Conservation (phyloP, 2,888 invertebrate genomes). For the Hesperia comma region DNA sequence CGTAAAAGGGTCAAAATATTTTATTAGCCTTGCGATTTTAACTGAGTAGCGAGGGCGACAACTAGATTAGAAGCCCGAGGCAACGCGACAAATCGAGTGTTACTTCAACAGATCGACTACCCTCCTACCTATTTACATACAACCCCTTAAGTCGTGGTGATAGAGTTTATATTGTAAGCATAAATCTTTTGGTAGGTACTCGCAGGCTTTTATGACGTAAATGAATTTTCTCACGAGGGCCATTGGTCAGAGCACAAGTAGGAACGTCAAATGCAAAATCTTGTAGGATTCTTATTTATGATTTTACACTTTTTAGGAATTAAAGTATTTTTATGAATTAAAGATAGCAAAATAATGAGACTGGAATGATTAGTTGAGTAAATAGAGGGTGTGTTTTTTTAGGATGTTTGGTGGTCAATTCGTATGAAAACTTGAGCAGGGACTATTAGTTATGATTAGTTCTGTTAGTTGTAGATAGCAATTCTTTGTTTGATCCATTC, state of each 20-base stretch:
- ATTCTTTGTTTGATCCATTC: too few species aligned
- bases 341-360: too few species aligned
- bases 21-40: slow-evolving; percentile 84
- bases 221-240: slow-evolving; percentile 40
- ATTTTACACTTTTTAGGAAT: too few species aligned
- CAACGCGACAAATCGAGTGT: slow-evolving; percentile 66
- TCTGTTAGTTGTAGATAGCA: too few species aligned
- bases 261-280: slow-evolving; percentile 48
- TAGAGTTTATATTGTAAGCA: slow-evolving; percentile 18
- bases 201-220: slow-evolving; percentile 33
- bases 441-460: too few species aligned
- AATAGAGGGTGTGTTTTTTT: too few species aligned
- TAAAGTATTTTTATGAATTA: too few species aligned
- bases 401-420: too few species aligned
- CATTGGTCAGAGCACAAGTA: slow-evolving; percentile 39
- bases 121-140: slow-evolving; percentile 43
- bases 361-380: too few species aligned
- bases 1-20: slow-evolving; percentile 83
- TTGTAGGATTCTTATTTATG: background rate
- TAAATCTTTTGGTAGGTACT: slow-evolving; percentile 2
- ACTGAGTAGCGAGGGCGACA: slow-evolving; percentile 76
- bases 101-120: slow-evolving; percentile 53
- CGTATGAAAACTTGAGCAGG: too few species aligned
- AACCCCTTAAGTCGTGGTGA: slow-evolving; percentile 20
- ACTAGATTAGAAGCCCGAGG: slow-evolving; percentile 75